Evolutionary conservation across 2,888 invertebrate species (phyloP), one percentile per base, ranked within the genome.

Genomic region (Mimas tiliae): DNA sequence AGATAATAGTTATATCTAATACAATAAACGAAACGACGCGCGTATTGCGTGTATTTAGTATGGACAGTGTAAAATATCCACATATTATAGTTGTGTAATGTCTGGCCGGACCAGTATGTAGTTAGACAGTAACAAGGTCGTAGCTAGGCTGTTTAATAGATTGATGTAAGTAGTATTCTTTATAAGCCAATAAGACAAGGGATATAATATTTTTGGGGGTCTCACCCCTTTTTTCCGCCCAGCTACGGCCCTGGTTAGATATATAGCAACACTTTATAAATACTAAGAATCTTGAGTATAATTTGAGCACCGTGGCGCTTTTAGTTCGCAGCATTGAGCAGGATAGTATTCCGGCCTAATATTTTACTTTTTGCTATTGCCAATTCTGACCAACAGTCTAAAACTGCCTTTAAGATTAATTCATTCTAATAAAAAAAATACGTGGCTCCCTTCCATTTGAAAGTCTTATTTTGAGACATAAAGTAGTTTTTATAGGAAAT

Each of bases 1-100:
- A 42, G 19, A 58, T 12, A 42, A 38, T 58, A 58, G 66, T 71
- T 73, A 74, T 74, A 68, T 3, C 55, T 63, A 70, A 53, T 55
- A 58, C 58, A 58, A 42, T 21, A 42, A 58, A 42, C 42, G 38
- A 58, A 58, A 58, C 38, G 19, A 50, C 19, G 50, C 50, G 19
- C 50, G 50, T 50, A 9, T 55, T 16, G 55, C 16, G 42, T 42
- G 42, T 58, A 19, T 58, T 38, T 38, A 42, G 12, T 58, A 58
- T 42, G 19, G 58, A 38, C 38, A 58, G 38, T 58, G 58, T 58
- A 19, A 38, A 58, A 9, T 55, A 58, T 42, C 58, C 38, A 19
- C 38, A 38, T 58, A 16, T 65, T 34, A 12, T 33, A 27, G 38
- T 58, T n/a, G 8, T 50, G 16, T 50, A n/a, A 8, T 8, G 38